Base-by-base conservation (phyloP, 2,113 vertebrate species). In the Limnothrissa miodon region DNA sequence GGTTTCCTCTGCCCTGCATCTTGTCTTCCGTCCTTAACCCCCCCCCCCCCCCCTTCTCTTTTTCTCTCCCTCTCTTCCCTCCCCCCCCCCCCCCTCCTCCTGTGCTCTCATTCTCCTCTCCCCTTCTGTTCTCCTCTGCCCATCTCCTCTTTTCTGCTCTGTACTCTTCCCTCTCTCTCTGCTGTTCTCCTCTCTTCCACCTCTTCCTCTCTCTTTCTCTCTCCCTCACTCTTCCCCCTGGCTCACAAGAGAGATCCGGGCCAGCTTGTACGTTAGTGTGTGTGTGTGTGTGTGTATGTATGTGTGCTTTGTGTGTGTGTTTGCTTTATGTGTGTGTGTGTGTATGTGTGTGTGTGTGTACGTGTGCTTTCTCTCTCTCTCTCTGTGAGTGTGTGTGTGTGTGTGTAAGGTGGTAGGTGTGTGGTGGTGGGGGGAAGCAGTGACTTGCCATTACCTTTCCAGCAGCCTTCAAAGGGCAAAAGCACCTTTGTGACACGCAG, bases 371-470 rank as follows among this genome's bases (percentile, higher is more conserved):
- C n/a, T n/a, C n/a, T n/a, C n/a, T n/a, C 29, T 33, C 29, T 66
- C 7, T 66, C 5, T 66, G 59, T 66, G 25, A 11, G 25, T 29
- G 59, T 66, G 59, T 33, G 59, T 33, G 59, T 33, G 29, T 66
- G 62, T 70, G 62, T 70, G 62, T 70, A 15, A 5, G 82, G 70
- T 81, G 78, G 79, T 17, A 2, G 66, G n/a, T n/a, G n/a, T n/a
- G n/a, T n/a, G n/a, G n/a, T 29, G 66, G 66, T 74, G 11, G 25
- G 1, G 66, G 19, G 78, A 62, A 36, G 48, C 48, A 53, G 74
- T 46, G 13, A 44, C 29, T 87, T 39, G 80, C 21, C 39, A 83
- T 83, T 87, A 86, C 82, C 74, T 80, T 80, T 59, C 74, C 74
- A 17, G 66, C 66, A 80, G 83, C 36, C 45, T 82, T 88, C 39